These are phyloP conservation scores for Sisor rabdophorus DNA, from an alignment of 2,113 vertebrate species.

Conservation along the genomic window DNA sequence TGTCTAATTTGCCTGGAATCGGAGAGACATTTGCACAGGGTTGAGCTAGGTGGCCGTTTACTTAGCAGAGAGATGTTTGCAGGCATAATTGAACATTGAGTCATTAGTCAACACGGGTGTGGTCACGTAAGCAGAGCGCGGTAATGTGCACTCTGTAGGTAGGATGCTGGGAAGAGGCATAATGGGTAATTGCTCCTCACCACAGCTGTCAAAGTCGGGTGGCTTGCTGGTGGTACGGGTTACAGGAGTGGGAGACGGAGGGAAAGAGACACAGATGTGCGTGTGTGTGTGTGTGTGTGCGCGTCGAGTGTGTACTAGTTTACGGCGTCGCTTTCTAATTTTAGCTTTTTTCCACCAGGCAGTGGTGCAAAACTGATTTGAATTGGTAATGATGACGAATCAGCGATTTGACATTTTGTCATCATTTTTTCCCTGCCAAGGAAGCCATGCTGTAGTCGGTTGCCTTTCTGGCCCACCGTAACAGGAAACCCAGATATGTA, in stretches of 20 bases:
- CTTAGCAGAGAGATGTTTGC: conserved; percentile 41
- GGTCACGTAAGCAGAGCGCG: conserved; percentile 12
- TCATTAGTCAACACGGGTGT: conserved; percentile 38
- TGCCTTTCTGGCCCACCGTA: not conserved
- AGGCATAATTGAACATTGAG: conserved; percentile 49
- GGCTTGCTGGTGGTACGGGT: conserved; percentile 4
- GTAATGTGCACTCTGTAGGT: conserved; percentile 10
- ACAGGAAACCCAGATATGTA: conserved; percentile 1
- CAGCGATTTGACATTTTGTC: not conserved
- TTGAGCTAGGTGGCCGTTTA: conserved; percentile 48
- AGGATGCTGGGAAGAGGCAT: conserved; percentile 26
- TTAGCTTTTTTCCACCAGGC: not conserved
- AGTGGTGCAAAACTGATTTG: not conserved
- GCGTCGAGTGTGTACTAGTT: not conserved
- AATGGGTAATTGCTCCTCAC: conserved; percentile 15
- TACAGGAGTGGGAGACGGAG: not conserved
- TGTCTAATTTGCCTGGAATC: conserved; percentile 52
- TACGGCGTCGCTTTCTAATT: not conserved
- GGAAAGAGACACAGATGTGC: not conserved
- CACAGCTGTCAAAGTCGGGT: not conserved
- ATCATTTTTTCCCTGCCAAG: not conserved
- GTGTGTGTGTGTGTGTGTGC: not conserved
- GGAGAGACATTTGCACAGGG: conserved; percentile 43
- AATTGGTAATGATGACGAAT: not conserved
- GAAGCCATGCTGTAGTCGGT: not conserved